These are phyloP conservation scores for Brachionus asplanchnoidis DNA, from an alignment of 1,140 invertebrate species.

Conservation along the genomic window DNA sequence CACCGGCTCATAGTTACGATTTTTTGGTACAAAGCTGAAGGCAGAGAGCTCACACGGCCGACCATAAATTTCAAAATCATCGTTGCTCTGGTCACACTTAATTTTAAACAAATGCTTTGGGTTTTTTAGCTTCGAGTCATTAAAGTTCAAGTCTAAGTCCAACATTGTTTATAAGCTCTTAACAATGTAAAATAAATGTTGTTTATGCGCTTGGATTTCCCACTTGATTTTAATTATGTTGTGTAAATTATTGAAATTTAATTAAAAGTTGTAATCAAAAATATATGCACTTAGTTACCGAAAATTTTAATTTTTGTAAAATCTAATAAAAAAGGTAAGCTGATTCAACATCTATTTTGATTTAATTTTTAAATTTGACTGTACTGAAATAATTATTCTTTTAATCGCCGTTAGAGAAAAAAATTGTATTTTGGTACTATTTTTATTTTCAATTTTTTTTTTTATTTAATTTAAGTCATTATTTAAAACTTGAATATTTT, in stretches of 20 bases:
- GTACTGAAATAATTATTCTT: not conserved
- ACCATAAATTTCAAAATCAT: conserved; percentile 49
- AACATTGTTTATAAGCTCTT: not conserved
- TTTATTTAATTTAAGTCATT: too few species aligned
- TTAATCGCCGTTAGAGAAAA: too few species aligned
- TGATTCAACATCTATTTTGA: not conserved
- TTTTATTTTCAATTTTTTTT: too few species aligned
- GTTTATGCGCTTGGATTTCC: not conserved
- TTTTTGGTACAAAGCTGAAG: conserved; percentile 51
- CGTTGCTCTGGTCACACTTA: conserved; percentile 47
- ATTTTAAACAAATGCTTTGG: conserved; percentile 39
- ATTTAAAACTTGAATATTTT: too few species aligned
- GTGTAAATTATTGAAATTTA: not conserved
- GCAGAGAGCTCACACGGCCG: conserved; percentile 55
- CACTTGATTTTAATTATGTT: not conserved
- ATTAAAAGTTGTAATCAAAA: conserved; percentile 10
- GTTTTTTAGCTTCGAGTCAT: conserved; percentile 15
- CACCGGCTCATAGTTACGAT: conserved; percentile 46
- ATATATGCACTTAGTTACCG: conserved; percentile 19
- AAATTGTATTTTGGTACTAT: too few species aligned
- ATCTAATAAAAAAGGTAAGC: not conserved
- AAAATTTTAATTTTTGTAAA: not conserved
- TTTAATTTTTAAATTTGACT: not conserved
- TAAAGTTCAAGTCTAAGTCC: not conserved
- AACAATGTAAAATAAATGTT: not conserved